Conservation (phyloP, 1,140 invertebrate species). For the Medauroidea extradentata region DNA sequence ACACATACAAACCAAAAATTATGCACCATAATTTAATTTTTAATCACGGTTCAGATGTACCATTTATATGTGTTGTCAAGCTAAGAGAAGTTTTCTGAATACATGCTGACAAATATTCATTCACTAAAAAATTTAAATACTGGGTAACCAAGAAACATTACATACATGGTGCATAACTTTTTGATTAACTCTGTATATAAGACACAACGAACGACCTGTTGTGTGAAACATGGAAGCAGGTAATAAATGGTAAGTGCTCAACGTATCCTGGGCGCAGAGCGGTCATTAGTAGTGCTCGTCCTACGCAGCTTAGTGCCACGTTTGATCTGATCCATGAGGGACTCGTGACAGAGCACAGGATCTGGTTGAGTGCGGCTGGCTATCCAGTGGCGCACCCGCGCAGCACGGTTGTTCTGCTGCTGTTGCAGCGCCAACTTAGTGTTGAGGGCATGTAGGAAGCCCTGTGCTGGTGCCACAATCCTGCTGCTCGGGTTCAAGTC, state of each 20-base stretch:
- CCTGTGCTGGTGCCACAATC: constrained; percentile 25
- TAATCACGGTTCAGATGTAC: too few relatives aligned
- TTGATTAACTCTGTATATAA: too few relatives aligned
- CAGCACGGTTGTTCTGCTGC: constrained; percentile 46
- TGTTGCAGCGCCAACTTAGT: constrained; percentile 62
- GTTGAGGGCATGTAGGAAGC: constrained; percentile 70
- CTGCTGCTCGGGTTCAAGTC: constrained; percentile 4
- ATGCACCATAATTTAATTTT: too few relatives aligned
- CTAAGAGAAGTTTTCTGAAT: too few relatives aligned
- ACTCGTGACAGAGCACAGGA: constrained; percentile 53
- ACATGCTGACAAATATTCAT: too few relatives aligned
- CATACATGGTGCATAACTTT: too few relatives aligned
- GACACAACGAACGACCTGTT: too few relatives aligned
- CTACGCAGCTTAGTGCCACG: constrained; percentile 71
- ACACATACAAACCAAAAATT: too few relatives aligned
- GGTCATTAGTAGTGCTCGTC: constrained; percentile 59
- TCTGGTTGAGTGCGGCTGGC: constrained; percentile 48
- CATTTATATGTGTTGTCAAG: too few relatives aligned
- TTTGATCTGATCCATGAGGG: constrained; percentile 87
- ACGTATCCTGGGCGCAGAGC: constrained; percentile 65
- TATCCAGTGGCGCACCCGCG: constrained; percentile 65
- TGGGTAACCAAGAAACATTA: too few relatives aligned
- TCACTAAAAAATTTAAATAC: too few relatives aligned
- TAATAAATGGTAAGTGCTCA: constrained; percentile 32
- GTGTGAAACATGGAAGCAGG: too few relatives aligned